Conservation (phyloP, 2,113 vertebrate genomes). For the Stictonetta naevosa region DNA sequence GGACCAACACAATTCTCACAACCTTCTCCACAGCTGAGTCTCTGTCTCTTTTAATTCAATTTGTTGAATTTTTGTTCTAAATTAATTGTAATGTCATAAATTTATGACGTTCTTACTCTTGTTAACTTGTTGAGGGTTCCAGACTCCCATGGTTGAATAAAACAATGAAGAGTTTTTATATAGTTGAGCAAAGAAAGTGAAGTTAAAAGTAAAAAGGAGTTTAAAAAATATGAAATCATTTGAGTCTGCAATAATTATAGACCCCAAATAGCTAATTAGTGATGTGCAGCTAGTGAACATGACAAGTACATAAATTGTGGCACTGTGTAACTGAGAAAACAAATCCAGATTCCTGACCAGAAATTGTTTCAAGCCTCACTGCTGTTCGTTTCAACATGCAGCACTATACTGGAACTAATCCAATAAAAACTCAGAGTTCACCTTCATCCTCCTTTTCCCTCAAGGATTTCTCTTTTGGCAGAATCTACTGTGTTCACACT, state of each 20-base stretch:
- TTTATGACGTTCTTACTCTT: fast-evolving
- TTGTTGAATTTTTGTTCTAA: neutral
- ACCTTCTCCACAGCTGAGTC: neutral
- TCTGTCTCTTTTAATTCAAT: neutral
- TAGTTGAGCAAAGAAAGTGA: neutral
- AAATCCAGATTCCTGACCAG: conserved; percentile 20
- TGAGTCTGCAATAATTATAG: neutral
- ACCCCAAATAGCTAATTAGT: neutral
- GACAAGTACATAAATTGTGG: neutral
- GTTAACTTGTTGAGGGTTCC: neutral
- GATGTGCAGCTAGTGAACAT: neutral
- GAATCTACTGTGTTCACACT: conserved; percentile 12
- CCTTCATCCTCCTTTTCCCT: conserved; percentile 60
- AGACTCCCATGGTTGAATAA: neutral
- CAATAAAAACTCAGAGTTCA: conserved; percentile 66
- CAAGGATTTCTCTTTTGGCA: conserved; percentile 61
- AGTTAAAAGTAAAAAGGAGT: neutral
- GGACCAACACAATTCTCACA: neutral
- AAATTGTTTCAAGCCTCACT: conserved; percentile 12
- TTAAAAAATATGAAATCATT: neutral
- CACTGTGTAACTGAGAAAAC: neutral
- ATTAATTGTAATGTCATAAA: neutral
- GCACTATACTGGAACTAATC: conserved; percentile 60
- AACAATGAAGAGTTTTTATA: neutral
- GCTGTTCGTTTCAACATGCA: conserved; percentile 43